phyloP scores from a whole-genome alignment of 2,113 vertebrate species.

The Pseudorectes ferrugineus region DNA sequence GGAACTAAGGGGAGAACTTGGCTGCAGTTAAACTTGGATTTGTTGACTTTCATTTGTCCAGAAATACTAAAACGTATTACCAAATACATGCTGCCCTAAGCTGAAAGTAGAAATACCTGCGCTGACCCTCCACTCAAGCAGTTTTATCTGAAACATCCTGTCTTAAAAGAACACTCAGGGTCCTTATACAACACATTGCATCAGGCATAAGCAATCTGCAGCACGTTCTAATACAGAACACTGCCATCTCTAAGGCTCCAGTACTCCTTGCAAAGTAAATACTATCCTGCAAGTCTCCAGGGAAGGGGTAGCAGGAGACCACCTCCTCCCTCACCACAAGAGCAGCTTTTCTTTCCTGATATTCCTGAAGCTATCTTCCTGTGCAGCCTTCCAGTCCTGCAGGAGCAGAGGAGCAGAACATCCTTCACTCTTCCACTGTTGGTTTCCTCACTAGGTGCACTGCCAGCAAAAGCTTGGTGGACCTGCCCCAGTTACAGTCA shows the following conservation, averaged over 20 bases:
- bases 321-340: neutral
- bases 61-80: neutral
- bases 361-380: neutral
- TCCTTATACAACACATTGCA: neutral
- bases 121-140: neutral
- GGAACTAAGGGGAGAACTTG: neutral
- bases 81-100: neutral
- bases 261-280: neutral
- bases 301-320: neutral
- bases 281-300: neutral
- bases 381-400: neutral
- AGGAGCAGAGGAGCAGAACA: neutral
- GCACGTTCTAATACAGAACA: neutral
- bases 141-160: neutral
- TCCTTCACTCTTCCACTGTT: neutral
- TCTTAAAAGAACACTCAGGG: neutral
- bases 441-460: neutral
- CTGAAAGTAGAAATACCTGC: neutral
- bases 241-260: neutral
- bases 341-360: neutral
- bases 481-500: neutral
- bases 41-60: neutral
- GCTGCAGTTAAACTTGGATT: neutral
- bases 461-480: neutral
- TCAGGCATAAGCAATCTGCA: neutral